A percentile compares a stretch with the other conserved stretches of the same genome.
Conservation (phyloP, 2,797 vertebrate genomes). For the Xenentodon cancila region DNA sequence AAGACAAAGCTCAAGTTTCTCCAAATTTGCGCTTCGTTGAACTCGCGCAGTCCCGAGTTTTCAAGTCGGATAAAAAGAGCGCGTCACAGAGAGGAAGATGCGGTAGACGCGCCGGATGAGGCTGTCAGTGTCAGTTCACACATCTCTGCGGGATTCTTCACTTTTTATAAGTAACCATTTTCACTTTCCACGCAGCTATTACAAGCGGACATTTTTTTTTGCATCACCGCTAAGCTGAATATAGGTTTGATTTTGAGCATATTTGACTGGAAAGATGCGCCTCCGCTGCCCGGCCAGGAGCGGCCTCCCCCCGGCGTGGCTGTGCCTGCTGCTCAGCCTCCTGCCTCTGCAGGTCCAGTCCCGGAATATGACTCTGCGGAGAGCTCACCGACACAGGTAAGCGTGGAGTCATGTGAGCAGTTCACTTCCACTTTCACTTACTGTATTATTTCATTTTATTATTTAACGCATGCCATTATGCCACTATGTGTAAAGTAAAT, state of each 20-base stretch:
- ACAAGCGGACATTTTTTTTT: not conserved
- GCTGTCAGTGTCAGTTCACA: conserved; percentile 5
- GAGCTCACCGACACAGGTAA: conserved; percentile 66
- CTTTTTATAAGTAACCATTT: not conserved
- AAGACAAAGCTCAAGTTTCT: conserved; percentile 38
- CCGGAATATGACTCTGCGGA: conserved; percentile 39
- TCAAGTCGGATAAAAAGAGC: conserved; percentile 1
- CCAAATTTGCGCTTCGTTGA: conserved; percentile 22
- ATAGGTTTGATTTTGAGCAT: not conserved
- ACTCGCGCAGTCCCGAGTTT: not conserved
- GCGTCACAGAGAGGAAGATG: conserved; percentile 27
- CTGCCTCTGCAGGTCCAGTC: conserved; percentile 64
- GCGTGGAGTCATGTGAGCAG: not conserved
- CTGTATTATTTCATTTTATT: too few species aligned
- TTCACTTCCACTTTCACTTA: too few species aligned
- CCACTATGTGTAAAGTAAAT: too few species aligned
- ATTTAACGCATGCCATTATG: too few species aligned
- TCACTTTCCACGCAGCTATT: not conserved
- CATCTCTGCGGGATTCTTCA: not conserved
- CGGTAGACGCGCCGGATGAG: conserved; percentile 14
- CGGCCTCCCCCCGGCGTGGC: conserved; percentile 53
- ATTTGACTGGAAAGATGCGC: conserved; percentile 15
- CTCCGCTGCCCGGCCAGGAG: conserved; percentile 54
- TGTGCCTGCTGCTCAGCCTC: conserved; percentile 68
- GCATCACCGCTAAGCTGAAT: not conserved